A percentile compares a stretch with the other conserved stretches of the same genome.
Evolutionary conservation across 2,797 vertebrate genomes (phyloP).

Genomic region (Furcifer pardalis): DNA sequence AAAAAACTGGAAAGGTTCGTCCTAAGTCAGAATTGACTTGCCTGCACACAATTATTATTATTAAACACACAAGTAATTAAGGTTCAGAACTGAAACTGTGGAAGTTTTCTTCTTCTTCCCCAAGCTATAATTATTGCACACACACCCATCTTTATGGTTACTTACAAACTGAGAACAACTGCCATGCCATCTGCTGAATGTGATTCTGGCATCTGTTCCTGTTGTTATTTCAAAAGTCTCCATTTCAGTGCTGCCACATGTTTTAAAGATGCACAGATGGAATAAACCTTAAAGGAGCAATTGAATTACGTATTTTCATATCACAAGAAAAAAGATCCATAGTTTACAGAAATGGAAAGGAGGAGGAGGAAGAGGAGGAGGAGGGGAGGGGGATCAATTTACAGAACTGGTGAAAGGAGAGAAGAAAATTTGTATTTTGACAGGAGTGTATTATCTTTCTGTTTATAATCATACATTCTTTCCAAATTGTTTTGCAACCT

Average conservation of each 20-base stretch:
- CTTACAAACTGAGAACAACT: constrained; percentile 5
- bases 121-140: constrained; percentile 24
- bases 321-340: constrained; percentile 3
- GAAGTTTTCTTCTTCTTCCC: background rate
- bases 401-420: background rate
- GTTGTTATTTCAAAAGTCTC: background rate
- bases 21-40: no score
- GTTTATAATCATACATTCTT: constrained; percentile 30
- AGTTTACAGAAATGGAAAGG: background rate
- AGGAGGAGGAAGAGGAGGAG: background rate
- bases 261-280: constrained; percentile 5
- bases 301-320: constrained; percentile 6
- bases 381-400: background rate
- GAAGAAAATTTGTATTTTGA: background rate
- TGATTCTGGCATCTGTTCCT: constrained; percentile 25
- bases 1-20: no score
- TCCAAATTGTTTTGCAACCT: constrained; percentile 5
- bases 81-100: background rate
- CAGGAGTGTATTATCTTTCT: constrained; percentile 36
- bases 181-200: constrained; percentile 8
- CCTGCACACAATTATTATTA: no score
- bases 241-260: background rate
- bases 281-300: constrained; percentile 21
- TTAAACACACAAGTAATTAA: background rate
- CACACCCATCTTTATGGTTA: no score